Evolutionary conservation across 92 coral and sea anemone species (phyloP).

Genomic region (Zoanthus sansibaricus): DNA sequence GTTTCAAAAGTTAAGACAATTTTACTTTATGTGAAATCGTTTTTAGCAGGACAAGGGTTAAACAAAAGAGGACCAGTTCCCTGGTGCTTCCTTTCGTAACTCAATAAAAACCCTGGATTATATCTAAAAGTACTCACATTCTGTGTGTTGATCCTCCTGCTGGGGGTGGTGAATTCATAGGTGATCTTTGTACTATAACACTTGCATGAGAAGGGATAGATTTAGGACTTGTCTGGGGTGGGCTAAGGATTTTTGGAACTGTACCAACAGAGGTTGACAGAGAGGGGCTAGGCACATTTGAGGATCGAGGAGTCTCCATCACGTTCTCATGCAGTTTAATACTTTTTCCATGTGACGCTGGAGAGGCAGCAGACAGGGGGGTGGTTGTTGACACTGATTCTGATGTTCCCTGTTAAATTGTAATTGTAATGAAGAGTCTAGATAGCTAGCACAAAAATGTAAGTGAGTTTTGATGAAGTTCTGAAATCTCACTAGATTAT

Average conservation of each 20-base stretch:
- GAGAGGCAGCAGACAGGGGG: background rate
- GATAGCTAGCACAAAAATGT: too few relatives aligned
- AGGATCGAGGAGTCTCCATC: conserved; percentile 23
- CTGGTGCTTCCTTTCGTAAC: background rate
- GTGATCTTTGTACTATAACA: conserved; percentile 33
- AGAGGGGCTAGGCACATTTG: background rate
- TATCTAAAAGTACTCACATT: background rate
- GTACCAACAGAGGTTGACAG: conserved; percentile 2
- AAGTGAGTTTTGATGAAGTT: too few relatives aligned
- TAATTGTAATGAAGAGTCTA: background rate
- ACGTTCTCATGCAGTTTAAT: background rate
- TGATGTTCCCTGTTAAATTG: background rate
- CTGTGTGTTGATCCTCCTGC: conserved; percentile 23
- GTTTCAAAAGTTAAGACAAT: too few relatives aligned
- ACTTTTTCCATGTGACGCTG: conserved; percentile 22
- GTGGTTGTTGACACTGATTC: conserved; percentile 5
- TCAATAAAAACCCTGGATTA: background rate
- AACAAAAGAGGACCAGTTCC: too few relatives aligned
- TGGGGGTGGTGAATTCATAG: background rate
- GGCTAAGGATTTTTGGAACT: conserved; percentile 1
- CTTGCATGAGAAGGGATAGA: conserved; percentile 26
- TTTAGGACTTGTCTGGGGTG: conserved; percentile 29
- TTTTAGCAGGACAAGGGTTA: too few relatives aligned
- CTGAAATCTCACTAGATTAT: too few relatives aligned
- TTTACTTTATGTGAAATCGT: too few relatives aligned